Percentiles rank a stretch among this genome's conserved stretches.
Conservation (phyloP, 2,113 vertebrate species). For the Zosterops pallidus region DNA sequence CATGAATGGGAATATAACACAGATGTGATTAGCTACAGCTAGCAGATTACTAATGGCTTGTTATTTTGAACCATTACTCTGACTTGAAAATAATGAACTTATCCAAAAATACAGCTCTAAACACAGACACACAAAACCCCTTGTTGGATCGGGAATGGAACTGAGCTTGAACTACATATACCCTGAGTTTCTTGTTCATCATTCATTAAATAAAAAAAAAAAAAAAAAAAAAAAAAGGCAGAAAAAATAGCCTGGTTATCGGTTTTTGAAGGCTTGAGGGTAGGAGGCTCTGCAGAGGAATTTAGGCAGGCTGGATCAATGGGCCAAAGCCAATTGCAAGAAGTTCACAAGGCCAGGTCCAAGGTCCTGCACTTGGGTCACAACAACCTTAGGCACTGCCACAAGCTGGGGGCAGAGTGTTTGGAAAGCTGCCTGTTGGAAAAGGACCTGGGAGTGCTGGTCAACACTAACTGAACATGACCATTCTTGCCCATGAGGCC, state of each 20-base stretch:
- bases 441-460: background rate
- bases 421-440: background rate
- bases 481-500: accelerated
- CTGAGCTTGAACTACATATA: background rate
- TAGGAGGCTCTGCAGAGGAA: background rate
- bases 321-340: accelerated
- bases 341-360: background rate
- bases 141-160: background rate
- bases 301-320: accelerated
- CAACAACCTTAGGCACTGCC: accelerated
- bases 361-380: background rate
- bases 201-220: background rate
- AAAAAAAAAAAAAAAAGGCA: background rate
- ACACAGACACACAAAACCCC: background rate
- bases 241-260: background rate
- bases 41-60: background rate
- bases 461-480: accelerated
- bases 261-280: background rate
- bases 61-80: background rate
- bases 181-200: background rate
- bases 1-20: background rate
- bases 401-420: background rate
- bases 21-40: background rate
- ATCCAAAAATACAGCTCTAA: background rate
- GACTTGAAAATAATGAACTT: background rate